phyloP scores from a whole-genome alignment of 1,140 invertebrate genomes.

The Plodia interpunctella region DNA sequence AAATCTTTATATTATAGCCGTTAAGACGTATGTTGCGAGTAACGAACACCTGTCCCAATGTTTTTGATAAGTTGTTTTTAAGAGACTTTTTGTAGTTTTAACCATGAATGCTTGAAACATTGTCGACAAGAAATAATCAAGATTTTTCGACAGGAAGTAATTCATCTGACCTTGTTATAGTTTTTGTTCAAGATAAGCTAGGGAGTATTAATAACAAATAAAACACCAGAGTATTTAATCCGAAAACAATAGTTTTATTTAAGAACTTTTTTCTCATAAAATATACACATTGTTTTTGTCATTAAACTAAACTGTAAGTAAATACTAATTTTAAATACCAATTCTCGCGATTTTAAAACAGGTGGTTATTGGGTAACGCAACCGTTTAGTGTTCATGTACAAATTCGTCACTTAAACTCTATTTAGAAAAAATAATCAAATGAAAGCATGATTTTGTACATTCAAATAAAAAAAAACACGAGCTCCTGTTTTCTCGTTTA shows the following conservation, averaged over 20 bases:
- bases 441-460: slow-evolving; percentile 75
- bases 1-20: slow-evolving; percentile 2
- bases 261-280: slow-evolving; percentile 76
- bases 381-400: slow-evolving; percentile 54
- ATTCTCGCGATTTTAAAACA: slow-evolving; percentile 62
- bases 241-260: slow-evolving; percentile 77
- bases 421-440: slow-evolving; percentile 70
- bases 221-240: slow-evolving; percentile 70
- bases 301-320: slow-evolving; percentile 77
- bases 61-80: slow-evolving; percentile 7
- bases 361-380: slow-evolving; percentile 32
- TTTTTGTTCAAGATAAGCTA: neutral
- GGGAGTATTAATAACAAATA: slow-evolving; percentile 42
- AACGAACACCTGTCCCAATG: neutral
- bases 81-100: slow-evolving; percentile 2
- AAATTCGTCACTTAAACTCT: slow-evolving; percentile 68
- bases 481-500: slow-evolving; percentile 52
- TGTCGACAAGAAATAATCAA: neutral
- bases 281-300: slow-evolving; percentile 77
- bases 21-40: neutral
- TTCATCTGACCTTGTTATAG: neutral
- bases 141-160: neutral
- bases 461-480: slow-evolving; percentile 62
- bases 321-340: slow-evolving; percentile 77
- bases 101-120: slow-evolving; percentile 1